These are phyloP conservation scores for Sinocyclocheilus grahami DNA, from an alignment of 2,113 vertebrate species.

Conservation along the genomic window DNA sequence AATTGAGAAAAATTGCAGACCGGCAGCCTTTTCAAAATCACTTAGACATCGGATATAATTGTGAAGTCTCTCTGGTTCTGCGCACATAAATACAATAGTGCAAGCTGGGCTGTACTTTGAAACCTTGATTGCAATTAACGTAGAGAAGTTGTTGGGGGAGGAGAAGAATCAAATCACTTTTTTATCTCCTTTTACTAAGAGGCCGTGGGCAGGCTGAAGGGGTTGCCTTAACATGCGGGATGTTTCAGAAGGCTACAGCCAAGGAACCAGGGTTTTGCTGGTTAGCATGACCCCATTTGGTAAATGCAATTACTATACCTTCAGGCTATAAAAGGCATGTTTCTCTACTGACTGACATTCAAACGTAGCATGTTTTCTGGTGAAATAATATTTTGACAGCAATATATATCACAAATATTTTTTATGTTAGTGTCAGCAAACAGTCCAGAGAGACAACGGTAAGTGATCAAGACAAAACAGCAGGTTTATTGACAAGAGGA, in stretches of 20 bases:
- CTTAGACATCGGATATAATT: constrained; percentile 49
- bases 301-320: neutral
- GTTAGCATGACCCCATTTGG: neutral
- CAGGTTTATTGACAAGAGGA: too few species aligned
- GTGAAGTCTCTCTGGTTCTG: constrained; percentile 34
- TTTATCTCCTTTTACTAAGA: constrained; percentile 6
- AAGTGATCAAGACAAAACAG: too few species aligned
- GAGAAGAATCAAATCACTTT: constrained; percentile 26
- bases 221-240: neutral
- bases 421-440: neutral
- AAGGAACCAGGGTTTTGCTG: neutral
- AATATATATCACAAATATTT: neutral
- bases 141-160: constrained; percentile 17
- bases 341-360: neutral
- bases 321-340: neutral
- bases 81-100: constrained; percentile 36
- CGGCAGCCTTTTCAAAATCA: constrained; percentile 46
- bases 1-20: constrained; percentile 58
- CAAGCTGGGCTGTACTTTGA: constrained; percentile 27
- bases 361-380: neutral
- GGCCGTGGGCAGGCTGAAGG: neutral
- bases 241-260: neutral
- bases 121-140: constrained; percentile 52
- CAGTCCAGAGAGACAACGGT: too few species aligned
- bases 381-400: neutral